These are phyloP conservation scores for Cryptocephalus primarius DNA, from an alignment of 2,888 invertebrate genomes.

Conservation along the genomic window DNA sequence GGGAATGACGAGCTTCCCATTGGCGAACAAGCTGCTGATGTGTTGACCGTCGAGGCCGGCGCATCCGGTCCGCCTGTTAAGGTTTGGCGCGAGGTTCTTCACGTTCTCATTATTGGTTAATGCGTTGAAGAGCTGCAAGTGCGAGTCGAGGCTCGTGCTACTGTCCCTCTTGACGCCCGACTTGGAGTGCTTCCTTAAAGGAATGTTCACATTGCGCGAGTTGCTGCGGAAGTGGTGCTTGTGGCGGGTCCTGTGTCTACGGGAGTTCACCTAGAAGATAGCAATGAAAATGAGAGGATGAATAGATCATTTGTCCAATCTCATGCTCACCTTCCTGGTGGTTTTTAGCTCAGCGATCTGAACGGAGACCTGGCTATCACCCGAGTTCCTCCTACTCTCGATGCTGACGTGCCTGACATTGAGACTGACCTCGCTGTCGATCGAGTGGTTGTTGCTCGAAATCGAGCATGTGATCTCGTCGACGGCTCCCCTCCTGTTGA, in stretches of 20 bases:
- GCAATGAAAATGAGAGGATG: too few relatives aligned
- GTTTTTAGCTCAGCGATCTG: conserved; percentile 78
- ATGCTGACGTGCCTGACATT: conserved; percentile 74
- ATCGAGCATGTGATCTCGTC: conserved; percentile 44
- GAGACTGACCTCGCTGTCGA: conserved; percentile 51
- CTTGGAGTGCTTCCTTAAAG: conserved; percentile 29
- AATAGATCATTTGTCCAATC: too few relatives aligned
- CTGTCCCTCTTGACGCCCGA: conserved; percentile 40
- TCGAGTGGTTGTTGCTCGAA: conserved; percentile 44
- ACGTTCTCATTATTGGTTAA: conserved; percentile 42
- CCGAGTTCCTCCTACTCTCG: conserved; percentile 75
- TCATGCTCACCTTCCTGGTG: conserved; percentile 43
- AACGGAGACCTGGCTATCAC: conserved; percentile 78
- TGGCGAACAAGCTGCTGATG: conserved; percentile 29
- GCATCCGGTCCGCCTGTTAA: conserved; percentile 39
- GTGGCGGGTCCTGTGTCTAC: conserved; percentile 33
- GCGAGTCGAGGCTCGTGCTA: conserved; percentile 73
- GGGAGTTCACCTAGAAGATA: conserved; percentile 39
- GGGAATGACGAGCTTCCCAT: conserved; percentile 31
- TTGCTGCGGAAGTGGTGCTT: conserved; percentile 23
- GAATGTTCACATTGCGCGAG: conserved; percentile 21
- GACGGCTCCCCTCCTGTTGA: conserved; percentile 74
- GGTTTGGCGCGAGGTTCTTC: conserved; percentile 43
- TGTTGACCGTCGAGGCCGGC: conserved; percentile 41
- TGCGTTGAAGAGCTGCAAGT: conserved; percentile 56